Evolutionary conservation across 2,797 vertebrate genomes (phyloP), one percentile per base, ranked within the genome.

Genomic region (Mastacembelus armatus): DNA sequence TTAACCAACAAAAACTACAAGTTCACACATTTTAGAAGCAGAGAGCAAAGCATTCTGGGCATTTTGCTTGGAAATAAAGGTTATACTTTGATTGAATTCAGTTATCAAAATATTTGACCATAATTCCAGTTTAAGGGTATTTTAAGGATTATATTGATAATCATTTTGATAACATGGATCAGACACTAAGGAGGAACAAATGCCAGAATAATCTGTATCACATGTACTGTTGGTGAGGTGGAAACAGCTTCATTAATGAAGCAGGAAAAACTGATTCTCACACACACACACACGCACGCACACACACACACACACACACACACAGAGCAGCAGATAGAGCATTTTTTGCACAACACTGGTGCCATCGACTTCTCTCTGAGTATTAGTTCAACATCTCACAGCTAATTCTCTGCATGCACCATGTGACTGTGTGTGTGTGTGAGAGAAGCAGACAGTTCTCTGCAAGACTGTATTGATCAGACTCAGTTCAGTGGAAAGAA

Each of bases 341-440:
- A 18, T 57, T 54, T 70, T 51, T 65, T 47, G 60, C 80, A 83
- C 80, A 66, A 71, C 83, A 66, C 63, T 66, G 72, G 16, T n/a
- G 58, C 77, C 64, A 49, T 67, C 45, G 21, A 43, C 78, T 58
- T 45, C 63, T 84, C 56, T 27, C 54, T 4, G 42, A 71, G 69
- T 66, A 51, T 82, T 74, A 77, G 77, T 81, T 83, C 57, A 74
- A 79, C 64, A 47, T 79, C 77, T 80, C 19, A 0, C 70, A 68
- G 61, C 61, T 66, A 63, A 86, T 79, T 78, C 70, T 64, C 42
- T 30, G 30, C 69, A 39, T 47, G n/a, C 60, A 47, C 50, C n/a
- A 10, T 16, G 22, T 35, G 27, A 47, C 56, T 48, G 32, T 50
- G 60, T 60, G 24, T 48, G 30, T 27, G 44, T 44, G 55, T n/a